phyloP scores from a whole-genome alignment of 2,113 vertebrate genomes.

The Notiomystis cincta region DNA sequence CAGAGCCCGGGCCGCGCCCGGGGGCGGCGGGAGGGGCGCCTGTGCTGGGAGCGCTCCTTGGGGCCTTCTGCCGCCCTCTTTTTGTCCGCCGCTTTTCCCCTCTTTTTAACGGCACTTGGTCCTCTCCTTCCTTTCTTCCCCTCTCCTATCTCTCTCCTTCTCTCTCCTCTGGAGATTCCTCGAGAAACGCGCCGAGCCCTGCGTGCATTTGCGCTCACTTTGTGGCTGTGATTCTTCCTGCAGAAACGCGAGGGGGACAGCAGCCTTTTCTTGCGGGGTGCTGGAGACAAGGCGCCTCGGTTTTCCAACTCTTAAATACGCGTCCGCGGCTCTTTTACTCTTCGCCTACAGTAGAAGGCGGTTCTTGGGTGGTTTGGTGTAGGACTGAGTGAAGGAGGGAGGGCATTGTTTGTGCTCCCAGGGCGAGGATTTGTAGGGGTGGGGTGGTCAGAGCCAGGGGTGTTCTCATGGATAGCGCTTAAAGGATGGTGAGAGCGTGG shows the following conservation, averaged over 20 bases:
- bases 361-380: not conserved
- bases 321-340: not conserved
- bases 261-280: not conserved
- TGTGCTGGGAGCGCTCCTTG: not conserved
- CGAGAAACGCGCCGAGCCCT: not conserved
- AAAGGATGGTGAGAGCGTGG: not conserved
- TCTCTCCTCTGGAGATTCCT: not conserved
- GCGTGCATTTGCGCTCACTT: not conserved
- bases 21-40: not conserved
- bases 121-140: rapidly evolving
- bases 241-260: not conserved
- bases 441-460: not conserved
- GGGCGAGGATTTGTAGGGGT: not conserved
- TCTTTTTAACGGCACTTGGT: too few species aligned
- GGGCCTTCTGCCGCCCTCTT: not conserved
- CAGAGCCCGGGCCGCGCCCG: not conserved
- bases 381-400: not conserved
- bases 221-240: not conserved
- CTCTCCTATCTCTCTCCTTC: rapidly evolving
- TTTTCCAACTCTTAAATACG: not conserved
- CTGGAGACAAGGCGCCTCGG: not conserved
- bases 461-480: not conserved
- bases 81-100: rapidly evolving
- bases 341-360: not conserved
- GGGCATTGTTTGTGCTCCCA: not conserved